Conservation (phyloP, 2,797 vertebrate genomes). For the Sebastes flavidus region DNA sequence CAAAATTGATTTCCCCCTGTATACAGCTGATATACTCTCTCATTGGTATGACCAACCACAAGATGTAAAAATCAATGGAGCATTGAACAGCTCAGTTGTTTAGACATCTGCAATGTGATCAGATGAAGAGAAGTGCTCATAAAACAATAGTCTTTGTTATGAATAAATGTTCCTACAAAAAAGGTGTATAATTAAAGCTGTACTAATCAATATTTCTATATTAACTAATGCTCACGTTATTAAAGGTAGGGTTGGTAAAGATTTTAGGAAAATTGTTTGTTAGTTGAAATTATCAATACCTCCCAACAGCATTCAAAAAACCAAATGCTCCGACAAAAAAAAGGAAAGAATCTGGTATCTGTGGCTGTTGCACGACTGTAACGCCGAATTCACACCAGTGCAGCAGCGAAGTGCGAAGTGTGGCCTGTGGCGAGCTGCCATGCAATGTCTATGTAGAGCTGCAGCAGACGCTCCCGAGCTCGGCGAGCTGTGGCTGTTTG, state of each 20-base stretch:
- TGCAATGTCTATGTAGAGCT: too few relatives aligned
- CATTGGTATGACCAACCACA: slow-evolving; percentile 28
- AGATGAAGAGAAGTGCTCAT: slow-evolving; percentile 3
- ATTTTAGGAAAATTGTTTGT: too few relatives aligned
- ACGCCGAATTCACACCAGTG: accelerated
- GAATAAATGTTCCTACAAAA: neutral
- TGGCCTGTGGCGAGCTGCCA: too few relatives aligned
- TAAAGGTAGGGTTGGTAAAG: neutral
- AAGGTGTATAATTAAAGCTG: neutral
- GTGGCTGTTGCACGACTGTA: too few relatives aligned
- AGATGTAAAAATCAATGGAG: slow-evolving; percentile 65
- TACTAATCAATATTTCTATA: slow-evolving; percentile 1
- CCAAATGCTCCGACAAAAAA: too few relatives aligned
- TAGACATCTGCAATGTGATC: neutral
- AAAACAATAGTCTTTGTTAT: slow-evolving; percentile 12
- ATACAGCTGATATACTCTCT: slow-evolving; percentile 42
- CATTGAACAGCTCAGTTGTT: slow-evolving; percentile 21
- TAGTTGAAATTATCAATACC: too few relatives aligned
- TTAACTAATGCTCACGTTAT: neutral
- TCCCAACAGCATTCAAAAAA: too few relatives aligned
- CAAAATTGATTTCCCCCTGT: slow-evolving; percentile 36
- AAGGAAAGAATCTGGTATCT: accelerated
- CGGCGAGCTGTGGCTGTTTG: too few relatives aligned
- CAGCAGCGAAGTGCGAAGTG: too few relatives aligned
- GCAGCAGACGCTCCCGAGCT: too few relatives aligned